A percentile compares a stretch with the other conserved stretches of the same genome.
Conservation (phyloP, 2,113 vertebrate species). For the Enhydra lutris region DNA sequence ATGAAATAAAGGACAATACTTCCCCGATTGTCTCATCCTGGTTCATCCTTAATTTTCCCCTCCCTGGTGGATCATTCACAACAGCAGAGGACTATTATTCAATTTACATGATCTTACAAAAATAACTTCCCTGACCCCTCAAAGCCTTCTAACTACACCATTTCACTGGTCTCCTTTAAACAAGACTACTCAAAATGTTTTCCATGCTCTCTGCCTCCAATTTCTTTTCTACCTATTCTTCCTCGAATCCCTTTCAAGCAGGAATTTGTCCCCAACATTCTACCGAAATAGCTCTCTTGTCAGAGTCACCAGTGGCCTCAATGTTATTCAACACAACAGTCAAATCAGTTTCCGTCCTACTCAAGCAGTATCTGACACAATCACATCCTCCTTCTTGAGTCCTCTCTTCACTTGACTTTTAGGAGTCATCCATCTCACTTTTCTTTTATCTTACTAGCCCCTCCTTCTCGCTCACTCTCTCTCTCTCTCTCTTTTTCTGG, state of each 20-base stretch:
- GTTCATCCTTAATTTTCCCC: background rate
- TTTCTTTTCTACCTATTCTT: background rate
- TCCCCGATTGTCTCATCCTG: background rate
- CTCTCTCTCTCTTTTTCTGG: background rate
- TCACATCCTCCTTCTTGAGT: background rate
- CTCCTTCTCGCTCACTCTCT: background rate
- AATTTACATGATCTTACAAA: background rate
- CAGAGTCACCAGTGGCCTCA: background rate
- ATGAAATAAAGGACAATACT: background rate
- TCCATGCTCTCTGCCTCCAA: background rate
- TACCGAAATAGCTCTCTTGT: background rate
- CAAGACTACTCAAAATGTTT: background rate
- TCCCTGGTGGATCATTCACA: background rate
- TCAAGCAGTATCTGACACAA: background rate
- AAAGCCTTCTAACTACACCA: background rate
- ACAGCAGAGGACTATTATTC: background rate
- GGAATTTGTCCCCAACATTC: background rate
- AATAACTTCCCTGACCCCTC: background rate
- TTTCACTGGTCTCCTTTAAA: background rate
- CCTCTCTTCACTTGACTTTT: background rate
- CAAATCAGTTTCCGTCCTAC: background rate
- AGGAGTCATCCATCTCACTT: background rate
- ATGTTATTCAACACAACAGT: background rate
- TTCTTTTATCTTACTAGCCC: background rate
- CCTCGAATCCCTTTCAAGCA: background rate